Conservation (phyloP, 2,797 vertebrate species). For the Lateolabrax maculatus region DNA sequence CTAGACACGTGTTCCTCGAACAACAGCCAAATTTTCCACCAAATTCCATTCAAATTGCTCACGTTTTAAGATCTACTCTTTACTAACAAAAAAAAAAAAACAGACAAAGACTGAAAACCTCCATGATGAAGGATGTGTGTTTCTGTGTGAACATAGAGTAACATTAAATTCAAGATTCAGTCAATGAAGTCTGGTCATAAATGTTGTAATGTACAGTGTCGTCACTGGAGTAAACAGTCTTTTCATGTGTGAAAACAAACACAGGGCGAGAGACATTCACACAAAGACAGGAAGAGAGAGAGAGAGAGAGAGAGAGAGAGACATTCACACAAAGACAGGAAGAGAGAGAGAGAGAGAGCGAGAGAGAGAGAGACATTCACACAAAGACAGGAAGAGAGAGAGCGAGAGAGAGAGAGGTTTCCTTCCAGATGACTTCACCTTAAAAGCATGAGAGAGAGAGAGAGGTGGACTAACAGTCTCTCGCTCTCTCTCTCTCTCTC, state of each 20-base stretch:
- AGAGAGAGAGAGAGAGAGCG: too few relatives aligned
- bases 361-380: too few relatives aligned
- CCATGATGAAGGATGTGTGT: too few relatives aligned
- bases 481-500: too few relatives aligned
- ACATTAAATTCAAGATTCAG: not conserved
- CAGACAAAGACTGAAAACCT: not conserved
- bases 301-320: not conserved
- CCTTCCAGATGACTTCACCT: conserved; percentile 69
- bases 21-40: not conserved
- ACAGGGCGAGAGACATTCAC: not conserved
- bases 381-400: too few relatives aligned
- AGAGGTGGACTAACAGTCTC: not conserved
- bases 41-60: not conserved
- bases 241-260: not conserved
- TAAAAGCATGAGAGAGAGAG: conserved; percentile 45
- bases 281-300: not conserved
- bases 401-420: conserved; percentile 4
- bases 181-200: not conserved
- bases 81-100: not conserved
- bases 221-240: not conserved
- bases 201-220: not conserved
- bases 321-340: too few relatives aligned
- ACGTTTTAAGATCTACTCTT: not conserved
- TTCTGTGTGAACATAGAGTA: not conserved
- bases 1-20: not conserved